Conservation (phyloP, 2,888 invertebrate species). For the Oxycera nigricornis region DNA sequence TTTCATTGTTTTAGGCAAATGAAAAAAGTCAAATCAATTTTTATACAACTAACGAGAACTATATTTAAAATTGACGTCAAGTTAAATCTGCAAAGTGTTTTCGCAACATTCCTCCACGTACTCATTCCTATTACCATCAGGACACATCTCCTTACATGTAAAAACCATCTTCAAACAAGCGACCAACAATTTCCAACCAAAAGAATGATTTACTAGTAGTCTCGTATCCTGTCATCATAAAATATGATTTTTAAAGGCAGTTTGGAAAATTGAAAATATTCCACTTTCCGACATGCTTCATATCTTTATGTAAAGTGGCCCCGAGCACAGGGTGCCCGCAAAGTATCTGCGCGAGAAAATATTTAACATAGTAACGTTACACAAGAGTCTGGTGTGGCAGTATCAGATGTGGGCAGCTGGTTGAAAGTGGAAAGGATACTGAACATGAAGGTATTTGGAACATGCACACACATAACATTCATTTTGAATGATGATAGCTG, state of each 20-base stretch:
- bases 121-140: background rate
- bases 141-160: constrained; percentile 5
- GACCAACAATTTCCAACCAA: background rate
- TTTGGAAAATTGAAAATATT: constrained; percentile 41
- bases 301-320: background rate
- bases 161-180: background rate
- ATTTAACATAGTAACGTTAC: background rate
- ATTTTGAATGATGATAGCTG: background rate
- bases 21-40: no score
- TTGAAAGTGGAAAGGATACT: background rate
- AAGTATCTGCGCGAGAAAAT: background rate
- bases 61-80: no score
- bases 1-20: no score
- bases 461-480: background rate
- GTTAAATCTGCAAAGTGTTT: constrained; percentile 34
- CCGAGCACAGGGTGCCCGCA: background rate
- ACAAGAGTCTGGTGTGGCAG: background rate
- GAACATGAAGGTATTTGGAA: background rate
- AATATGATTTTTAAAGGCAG: constrained; percentile 43
- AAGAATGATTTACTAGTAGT: constrained; percentile 42
- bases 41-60: no score
- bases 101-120: constrained; percentile 4
- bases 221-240: constrained; percentile 41
- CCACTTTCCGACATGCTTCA: constrained; percentile 28
- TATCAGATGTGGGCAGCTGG: background rate